Evolutionary conservation across 2,888 invertebrate species (phyloP), one percentile per base, ranked within the genome.

Genomic region (Orthosia gracilis): DNA sequence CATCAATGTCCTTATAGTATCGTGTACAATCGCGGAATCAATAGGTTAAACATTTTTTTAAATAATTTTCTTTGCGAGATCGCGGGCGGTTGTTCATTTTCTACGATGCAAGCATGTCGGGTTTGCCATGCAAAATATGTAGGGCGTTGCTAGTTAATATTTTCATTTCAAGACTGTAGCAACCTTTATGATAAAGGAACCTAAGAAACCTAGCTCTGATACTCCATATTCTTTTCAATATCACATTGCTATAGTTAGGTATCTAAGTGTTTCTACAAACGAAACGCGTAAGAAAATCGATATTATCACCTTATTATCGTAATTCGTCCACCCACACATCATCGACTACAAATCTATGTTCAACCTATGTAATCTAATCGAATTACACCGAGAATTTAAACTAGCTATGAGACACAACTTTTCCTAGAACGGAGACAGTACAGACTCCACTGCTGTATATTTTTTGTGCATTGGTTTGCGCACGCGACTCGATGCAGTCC

Each of bases 341-440:
- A 80, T 21, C 47, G 50, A 67, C 77, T 62, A 64, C 50, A 73
- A 63, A 69, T 69, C 66, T 69, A 64, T 73, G 45, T 63, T 63
- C 59, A 78, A 57, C 23, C 26, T 40, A 73, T 69, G 71, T 69
- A 72, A 73, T 82, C 18, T 40, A 77, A 74, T 69, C 55, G 18
- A 49, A 49, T 70, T 72, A 69, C 47, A 77, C 26, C 40, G 4
- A 83, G 66, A 85, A 76, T 70, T 58, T 71, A 47, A 59, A 70
- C 52, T 50, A 52, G 50, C 18, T 69, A 85, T 77, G 73, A 83
- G 70, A 62, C 54, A 58, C 61, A 71, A 77, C 69, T 77, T 73
- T 85, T 75, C 84, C 62, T 71, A 75, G 84, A 80, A 80, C 61
- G 58, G 7, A 72, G 69, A 61, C 21, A 12, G 40, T 18, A 55